phyloP scores from a whole-genome alignment of 2,113 vertebrate species.

The Speoplatyrhinus poulsoni region DNA sequence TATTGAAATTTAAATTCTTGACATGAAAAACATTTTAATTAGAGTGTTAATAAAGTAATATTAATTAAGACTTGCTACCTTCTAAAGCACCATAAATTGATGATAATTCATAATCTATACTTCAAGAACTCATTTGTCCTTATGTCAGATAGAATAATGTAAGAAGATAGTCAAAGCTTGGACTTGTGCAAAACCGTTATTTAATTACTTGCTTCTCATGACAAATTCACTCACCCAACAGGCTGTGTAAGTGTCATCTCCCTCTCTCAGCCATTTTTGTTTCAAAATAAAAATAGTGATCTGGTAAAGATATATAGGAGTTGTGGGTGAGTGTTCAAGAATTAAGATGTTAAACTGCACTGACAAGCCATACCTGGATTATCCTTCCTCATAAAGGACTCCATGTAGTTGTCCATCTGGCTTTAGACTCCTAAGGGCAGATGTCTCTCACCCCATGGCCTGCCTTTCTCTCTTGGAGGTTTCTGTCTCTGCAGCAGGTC shows the following conservation, averaged over 20 bases:
- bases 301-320: background rate
- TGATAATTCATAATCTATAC: background rate
- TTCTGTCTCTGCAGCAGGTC: slow-evolving; percentile 49
- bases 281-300: no score
- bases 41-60: background rate
- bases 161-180: slow-evolving; percentile 42
- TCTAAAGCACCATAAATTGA: background rate
- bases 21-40: background rate
- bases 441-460: slow-evolving; percentile 68
- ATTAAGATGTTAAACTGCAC: background rate
- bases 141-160: background rate
- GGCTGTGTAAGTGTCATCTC: no score
- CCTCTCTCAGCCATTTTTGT: no score
- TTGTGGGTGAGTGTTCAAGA: background rate
- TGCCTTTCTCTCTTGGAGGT: slow-evolving; percentile 57
- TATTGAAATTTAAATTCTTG: slow-evolving; percentile 4
- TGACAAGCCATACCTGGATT: slow-evolving; percentile 3
- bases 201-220: no score
- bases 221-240: no score
- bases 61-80: background rate
- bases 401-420: slow-evolving; percentile 71
- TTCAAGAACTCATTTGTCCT: background rate
- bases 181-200: slow-evolving; percentile 22
- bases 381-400: slow-evolving; percentile 34
- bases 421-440: slow-evolving; percentile 66